phyloP scores from a whole-genome alignment of 1,140 invertebrate species.

The Drosophila bocki region DNA sequence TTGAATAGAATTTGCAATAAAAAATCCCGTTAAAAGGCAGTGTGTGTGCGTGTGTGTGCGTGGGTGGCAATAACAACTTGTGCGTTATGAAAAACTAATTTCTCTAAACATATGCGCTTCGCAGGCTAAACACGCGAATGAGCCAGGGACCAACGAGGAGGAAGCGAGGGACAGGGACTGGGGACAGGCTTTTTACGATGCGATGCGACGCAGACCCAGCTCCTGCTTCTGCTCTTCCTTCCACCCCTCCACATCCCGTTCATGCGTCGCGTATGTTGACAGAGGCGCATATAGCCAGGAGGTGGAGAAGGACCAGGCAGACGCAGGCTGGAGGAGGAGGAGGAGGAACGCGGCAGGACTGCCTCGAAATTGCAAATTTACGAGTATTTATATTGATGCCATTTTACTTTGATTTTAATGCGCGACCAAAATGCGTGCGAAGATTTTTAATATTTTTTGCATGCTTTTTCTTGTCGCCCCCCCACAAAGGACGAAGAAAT shows the following conservation, averaged over 20 bases:
- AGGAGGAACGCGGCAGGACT: neutral
- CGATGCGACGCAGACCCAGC: conserved; percentile 27
- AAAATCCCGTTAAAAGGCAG: conserved; percentile 82
- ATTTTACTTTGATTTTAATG: conserved; percentile 84
- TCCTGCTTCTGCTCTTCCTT: no score
- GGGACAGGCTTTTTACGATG: conserved; percentile 58
- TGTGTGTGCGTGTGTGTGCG: conserved; percentile 29
- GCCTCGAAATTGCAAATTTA: conserved; percentile 80
- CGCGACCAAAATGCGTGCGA: conserved; percentile 75
- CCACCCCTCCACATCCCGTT: conserved; percentile 7
- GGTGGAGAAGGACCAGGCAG: neutral
- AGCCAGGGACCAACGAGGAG: conserved; percentile 9
- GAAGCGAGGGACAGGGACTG: neutral
- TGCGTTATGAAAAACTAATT: conserved; percentile 85
- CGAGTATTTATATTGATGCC: conserved; percentile 84
- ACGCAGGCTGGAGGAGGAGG: neutral
- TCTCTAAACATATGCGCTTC: conserved; percentile 84
- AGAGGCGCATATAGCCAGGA: conserved; percentile 21
- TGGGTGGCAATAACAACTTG: conserved; percentile 80
- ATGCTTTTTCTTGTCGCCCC: neutral
- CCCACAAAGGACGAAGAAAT: conserved; percentile 1
- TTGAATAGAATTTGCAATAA: conserved; percentile 85
- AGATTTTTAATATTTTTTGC: conserved; percentile 77
- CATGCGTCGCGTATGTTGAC: conserved; percentile 52
- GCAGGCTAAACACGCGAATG: conserved; percentile 58